Conservation (phyloP, 53 echinoderm and acorn worm genomes). For the Glandiceps talaboti region DNA sequence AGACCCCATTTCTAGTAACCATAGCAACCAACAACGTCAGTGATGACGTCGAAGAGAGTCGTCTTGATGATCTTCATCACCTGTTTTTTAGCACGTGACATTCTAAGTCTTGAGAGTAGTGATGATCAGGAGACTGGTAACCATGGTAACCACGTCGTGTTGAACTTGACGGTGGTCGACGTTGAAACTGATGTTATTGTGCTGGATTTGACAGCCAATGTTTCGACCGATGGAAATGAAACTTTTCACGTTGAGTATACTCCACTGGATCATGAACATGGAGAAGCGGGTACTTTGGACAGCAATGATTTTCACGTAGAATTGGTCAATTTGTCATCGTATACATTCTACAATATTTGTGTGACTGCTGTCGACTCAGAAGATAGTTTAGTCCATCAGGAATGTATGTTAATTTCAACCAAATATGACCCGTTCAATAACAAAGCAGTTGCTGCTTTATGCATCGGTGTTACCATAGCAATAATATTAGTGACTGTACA, state of each 20-base stretch:
- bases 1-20: too few species aligned
- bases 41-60: too few species aligned
- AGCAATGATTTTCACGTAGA: not conserved
- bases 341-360: not conserved
- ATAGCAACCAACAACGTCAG: too few species aligned
- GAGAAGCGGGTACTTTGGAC: not conserved
- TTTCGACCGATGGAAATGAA: not conserved
- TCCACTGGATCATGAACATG: not conserved
- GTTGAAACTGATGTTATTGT: not conserved
- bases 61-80: too few species aligned
- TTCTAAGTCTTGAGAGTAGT: too few species aligned
- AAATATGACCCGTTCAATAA: not conserved
- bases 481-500: not conserved
- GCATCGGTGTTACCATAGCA: not conserved
- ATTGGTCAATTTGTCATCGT: not conserved
- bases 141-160: not conserved
- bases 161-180: not conserved
- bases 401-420: not conserved
- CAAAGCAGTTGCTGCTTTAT: not conserved
- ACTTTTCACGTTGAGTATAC: not conserved
- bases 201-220: not conserved
- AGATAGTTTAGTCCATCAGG: not conserved
- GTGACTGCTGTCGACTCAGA: not conserved
- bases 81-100: too few species aligned
- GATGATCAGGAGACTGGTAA: too few species aligned